Evolutionary conservation across 2,113 vertebrate species (phyloP).

Genomic region (Mesembrinibis cayennensis): DNA sequence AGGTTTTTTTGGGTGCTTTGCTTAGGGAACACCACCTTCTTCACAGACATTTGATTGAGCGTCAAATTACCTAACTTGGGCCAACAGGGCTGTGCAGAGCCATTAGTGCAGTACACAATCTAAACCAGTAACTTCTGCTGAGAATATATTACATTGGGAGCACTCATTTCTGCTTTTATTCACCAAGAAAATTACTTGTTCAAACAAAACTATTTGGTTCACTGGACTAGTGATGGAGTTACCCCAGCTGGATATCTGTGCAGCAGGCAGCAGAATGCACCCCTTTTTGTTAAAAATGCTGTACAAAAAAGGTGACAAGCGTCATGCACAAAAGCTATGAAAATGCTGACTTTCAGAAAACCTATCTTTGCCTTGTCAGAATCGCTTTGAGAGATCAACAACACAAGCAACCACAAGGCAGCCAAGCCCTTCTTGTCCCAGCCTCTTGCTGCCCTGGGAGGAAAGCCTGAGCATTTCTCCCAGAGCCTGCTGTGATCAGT

Average conservation of each 20-base stretch:
- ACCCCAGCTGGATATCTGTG: not conserved
- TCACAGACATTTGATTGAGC: not conserved
- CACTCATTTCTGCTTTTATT: not conserved
- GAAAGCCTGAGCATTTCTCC: not conserved
- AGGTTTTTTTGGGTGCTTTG: not conserved
- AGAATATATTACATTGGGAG: not conserved
- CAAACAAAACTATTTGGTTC: not conserved
- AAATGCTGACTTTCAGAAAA: not conserved
- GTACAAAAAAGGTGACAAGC: not conserved
- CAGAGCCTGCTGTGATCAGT: not conserved
- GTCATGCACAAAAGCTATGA: not conserved
- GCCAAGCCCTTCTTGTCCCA: not conserved
- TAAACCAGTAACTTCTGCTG: not conserved
- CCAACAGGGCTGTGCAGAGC: not conserved
- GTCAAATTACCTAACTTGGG: not conserved
- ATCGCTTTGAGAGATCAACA: not conserved
- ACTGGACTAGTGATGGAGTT: not conserved
- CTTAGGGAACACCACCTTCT: not conserved
- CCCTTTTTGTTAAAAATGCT: not conserved
- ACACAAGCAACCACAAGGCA: not conserved
- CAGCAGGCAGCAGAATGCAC: not conserved
- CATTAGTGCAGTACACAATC: not conserved
- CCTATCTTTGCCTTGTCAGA: not conserved
- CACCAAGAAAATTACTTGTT: not conserved
- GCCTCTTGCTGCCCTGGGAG: not conserved